Evolutionary conservation across 2,888 invertebrate species (phyloP).

Genomic region (Tholera decimalis): DNA sequence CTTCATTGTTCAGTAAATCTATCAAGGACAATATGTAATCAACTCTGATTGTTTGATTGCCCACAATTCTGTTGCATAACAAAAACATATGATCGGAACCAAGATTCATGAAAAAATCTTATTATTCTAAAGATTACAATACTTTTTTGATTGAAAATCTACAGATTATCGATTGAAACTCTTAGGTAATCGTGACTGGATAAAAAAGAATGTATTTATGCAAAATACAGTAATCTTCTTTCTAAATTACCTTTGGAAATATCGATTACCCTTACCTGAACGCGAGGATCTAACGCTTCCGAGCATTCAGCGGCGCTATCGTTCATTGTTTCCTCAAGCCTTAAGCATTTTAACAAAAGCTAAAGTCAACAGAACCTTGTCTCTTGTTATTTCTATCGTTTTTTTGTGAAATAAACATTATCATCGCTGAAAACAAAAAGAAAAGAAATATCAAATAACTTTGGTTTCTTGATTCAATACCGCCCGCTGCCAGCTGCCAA

Average conservation of each 20-base stretch:
- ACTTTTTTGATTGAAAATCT: constrained; percentile 7
- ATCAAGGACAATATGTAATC: constrained; percentile 21
- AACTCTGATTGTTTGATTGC: constrained; percentile 41
- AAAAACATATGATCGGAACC: constrained; percentile 63
- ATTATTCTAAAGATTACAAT: not conserved
- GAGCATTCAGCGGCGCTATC: constrained; percentile 92
- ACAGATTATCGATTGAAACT: not conserved
- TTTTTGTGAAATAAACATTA: constrained; percentile 65
- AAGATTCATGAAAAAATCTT: constrained; percentile 18
- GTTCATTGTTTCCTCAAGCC: constrained; percentile 89
- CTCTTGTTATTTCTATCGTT: constrained; percentile 58
- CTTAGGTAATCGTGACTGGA: not conserved
- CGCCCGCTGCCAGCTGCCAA: constrained; percentile 57
- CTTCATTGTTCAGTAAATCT: constrained; percentile 4
- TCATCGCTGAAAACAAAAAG: constrained; percentile 66
- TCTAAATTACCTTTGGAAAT: constrained; percentile 71
- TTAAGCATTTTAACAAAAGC: constrained; percentile 77
- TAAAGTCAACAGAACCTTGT: constrained; percentile 69
- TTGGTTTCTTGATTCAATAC: constrained; percentile 54
- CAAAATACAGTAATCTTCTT: constrained; percentile 24
- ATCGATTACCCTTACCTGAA: constrained; percentile 93
- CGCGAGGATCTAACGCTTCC: constrained; percentile 95
- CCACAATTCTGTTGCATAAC: constrained; percentile 60
- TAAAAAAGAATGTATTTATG: constrained; percentile 1
- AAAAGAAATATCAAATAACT: constrained; percentile 57